Percentiles rank a stretch among this genome's conserved stretches.
Conservation (phyloP, 2,888 invertebrate species). For the Diarsia mendica region DNA sequence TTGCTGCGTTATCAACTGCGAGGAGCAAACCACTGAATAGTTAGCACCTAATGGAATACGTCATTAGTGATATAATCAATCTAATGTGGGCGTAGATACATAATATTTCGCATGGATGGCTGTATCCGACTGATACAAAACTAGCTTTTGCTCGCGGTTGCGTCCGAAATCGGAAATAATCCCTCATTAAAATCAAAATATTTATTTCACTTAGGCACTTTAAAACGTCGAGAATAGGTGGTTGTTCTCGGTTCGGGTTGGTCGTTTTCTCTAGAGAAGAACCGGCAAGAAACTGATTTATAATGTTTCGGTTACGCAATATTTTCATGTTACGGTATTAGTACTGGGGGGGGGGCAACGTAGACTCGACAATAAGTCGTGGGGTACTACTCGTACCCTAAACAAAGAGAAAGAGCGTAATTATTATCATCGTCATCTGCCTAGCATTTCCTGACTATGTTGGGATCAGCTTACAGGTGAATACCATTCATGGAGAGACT, state of each 20-base stretch:
- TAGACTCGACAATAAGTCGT: no score
- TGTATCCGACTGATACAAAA: constrained; percentile 29
- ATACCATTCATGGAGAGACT: neutral
- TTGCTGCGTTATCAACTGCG: constrained; percentile 42
- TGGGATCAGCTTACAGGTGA: neutral
- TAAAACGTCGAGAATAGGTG: no score
- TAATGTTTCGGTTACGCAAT: no score
- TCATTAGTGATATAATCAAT: constrained; percentile 65
- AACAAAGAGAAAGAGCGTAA: neutral
- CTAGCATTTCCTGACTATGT: neutral
- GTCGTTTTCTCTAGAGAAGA: no score
- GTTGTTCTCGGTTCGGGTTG: no score
- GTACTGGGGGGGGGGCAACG: no score
- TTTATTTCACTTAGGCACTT: no score
- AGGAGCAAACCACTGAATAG: constrained; percentile 52
- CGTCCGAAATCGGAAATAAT: neutral
- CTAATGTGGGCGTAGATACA: constrained; percentile 49
- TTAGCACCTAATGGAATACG: constrained; percentile 58
- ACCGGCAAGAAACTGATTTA: no score
- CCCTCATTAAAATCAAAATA: no score
- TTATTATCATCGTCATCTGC: neutral
- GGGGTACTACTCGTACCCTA: no score
- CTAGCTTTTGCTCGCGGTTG: neutral
- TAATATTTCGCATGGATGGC: constrained; percentile 23
- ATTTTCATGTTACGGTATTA: no score